Conservation (phyloP, 2,797 vertebrate species). For the Remorina albescens region DNA sequence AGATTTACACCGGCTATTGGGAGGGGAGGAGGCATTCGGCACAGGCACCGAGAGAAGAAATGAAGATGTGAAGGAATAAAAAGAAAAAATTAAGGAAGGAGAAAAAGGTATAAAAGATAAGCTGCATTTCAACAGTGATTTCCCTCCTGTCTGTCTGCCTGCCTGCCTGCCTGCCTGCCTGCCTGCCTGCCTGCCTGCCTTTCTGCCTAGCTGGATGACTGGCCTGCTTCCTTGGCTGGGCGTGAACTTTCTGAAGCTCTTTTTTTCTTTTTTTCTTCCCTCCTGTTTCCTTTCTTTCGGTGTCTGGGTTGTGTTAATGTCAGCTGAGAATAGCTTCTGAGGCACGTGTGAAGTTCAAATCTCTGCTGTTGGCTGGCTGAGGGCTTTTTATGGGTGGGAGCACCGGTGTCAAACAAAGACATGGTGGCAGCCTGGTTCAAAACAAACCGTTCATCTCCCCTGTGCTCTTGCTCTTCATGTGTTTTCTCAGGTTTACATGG, state of each 20-base stretch:
- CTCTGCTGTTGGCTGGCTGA: conserved; percentile 65
- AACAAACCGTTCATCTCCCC: conserved; percentile 54
- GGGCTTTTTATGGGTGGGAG: conserved; percentile 53
- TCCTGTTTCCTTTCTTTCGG: conserved; percentile 60
- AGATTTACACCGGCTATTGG: conserved; percentile 29
- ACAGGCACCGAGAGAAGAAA: conserved; percentile 44
- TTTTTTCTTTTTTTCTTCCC: conserved; percentile 42
- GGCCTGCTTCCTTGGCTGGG: conserved; percentile 50
- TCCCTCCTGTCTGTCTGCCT: conserved; percentile 49
- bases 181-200: conserved; percentile 44
- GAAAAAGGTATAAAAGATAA: conserved; percentile 45
- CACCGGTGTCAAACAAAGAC: conserved; percentile 74
- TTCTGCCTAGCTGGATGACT: conserved; percentile 35
- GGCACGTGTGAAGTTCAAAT: conserved; percentile 79
- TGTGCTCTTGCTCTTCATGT: conserved; percentile 18
- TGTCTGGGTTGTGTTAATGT: conserved; percentile 75
- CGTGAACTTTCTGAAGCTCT: conserved; percentile 57
- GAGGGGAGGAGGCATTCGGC: conserved; percentile 39
- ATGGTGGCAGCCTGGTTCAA: conserved; percentile 58
- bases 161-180: conserved; percentile 37
- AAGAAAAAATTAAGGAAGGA: conserved; percentile 6
- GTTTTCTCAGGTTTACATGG: conserved; percentile 37
- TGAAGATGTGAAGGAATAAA: conserved; percentile 44
- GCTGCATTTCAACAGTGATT: conserved; percentile 62
- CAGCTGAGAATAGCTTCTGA: conserved; percentile 82